Percentiles rank a stretch among this genome's conserved stretches.
Evolutionary conservation across 2,797 vertebrate species (phyloP).

Genomic region (Coregonus ussuriensis): DNA sequence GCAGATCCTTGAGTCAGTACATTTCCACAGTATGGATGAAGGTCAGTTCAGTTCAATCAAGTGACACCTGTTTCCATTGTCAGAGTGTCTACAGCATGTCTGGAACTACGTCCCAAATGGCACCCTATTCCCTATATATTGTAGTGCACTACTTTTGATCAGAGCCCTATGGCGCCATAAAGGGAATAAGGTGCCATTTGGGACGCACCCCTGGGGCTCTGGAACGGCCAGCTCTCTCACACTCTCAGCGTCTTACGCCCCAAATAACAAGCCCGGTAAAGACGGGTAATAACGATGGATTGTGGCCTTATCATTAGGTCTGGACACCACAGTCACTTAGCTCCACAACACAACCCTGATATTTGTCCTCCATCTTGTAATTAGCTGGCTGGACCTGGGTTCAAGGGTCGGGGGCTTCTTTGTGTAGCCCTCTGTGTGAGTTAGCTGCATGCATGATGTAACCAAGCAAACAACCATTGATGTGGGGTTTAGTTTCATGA

Average conservation of each 20-base stretch:
- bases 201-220: constrained; percentile 24
- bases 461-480: constrained; percentile 40
- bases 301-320: constrained; percentile 72
- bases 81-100: not conserved
- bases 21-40: not conserved
- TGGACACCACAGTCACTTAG: constrained; percentile 29
- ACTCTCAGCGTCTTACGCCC: constrained; percentile 37
- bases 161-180: not conserved
- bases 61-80: constrained; percentile 48
- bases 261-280: constrained; percentile 66
- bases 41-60: not conserved
- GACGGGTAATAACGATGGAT: constrained; percentile 66
- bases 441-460: constrained; percentile 33
- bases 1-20: too few relatives aligned
- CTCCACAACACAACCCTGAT: constrained; percentile 46
- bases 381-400: constrained; percentile 34
- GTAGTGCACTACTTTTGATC: not conserved
- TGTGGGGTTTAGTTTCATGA: constrained; percentile 36
- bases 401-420: constrained; percentile 20
- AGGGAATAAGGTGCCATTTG: not conserved
- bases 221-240: constrained; percentile 25
- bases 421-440: constrained; percentile 53
- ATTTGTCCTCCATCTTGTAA: constrained; percentile 72
- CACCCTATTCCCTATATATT: not conserved
- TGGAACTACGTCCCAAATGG: not conserved